Evolutionary conservation across 1,140 invertebrate species (phyloP), one percentile per base, ranked within the genome.

Genomic region (Sipha flava): DNA sequence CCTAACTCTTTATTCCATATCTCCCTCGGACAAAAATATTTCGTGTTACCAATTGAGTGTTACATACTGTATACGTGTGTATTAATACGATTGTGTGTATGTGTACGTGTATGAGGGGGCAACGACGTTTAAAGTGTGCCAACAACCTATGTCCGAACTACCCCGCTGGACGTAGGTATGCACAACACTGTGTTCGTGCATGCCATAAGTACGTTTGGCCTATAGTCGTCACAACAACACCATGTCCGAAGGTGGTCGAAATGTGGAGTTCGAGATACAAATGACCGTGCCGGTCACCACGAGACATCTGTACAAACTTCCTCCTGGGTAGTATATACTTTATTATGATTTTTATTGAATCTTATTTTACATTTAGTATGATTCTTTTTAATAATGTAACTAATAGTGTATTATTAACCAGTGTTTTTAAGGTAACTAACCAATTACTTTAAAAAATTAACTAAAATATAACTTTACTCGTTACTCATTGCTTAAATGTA

Each of bases 251-350:
- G 21, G 73, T 77, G 59, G 21, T 10, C 73, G 73, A 12, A 43
- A 77, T 52, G 73, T 77, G 34, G 73, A 77, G 49, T 77, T 77
- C 52, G 73, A 77, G 52, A 77, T 77, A 57, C 73, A 77, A 26
- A 77, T 77, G 73, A 77, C 73, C 49, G 73, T 77, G 7, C 73
- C 73, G n/a, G 73, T 77, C 73, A 77, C 73, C 52, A 77, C 73
- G 10, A 77, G 73, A 54, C 73, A 77, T 16, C 43, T 77, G 34
- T 77, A 77, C 34, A 77, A 77, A 59, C 73, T 77, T 77, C 73
- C 73, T 37, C 52, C 73, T 4, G 73, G 73, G 73, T 77, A 77
- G 49, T 52, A 52, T 23, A 52, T 52, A 52, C 21, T 1, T 49
- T n/a, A n/a, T 18, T 49, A 1, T 49, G 2, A 43, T 43, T 5